Percentiles rank a stretch among this genome's conserved stretches.
These are phyloP conservation scores for Aspidapion aeneum DNA, from an alignment of 2,888 invertebrate species.

Conservation along the genomic window DNA sequence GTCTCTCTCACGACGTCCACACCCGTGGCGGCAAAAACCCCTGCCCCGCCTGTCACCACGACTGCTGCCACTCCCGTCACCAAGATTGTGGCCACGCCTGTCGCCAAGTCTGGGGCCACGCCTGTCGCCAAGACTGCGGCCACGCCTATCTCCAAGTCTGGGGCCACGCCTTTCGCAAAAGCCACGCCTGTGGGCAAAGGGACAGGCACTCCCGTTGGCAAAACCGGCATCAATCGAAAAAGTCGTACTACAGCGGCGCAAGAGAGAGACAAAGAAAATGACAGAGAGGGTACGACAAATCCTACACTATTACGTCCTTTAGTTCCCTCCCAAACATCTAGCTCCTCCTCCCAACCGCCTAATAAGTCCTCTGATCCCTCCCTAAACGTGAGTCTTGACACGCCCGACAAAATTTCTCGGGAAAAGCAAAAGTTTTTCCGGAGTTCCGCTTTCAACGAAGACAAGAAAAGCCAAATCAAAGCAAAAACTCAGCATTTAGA, in stretches of 20 bases:
- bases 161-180: conserved; percentile 27
- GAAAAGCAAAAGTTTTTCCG: conserved; percentile 87
- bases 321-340: conserved; percentile 31
- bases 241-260: conserved; percentile 42
- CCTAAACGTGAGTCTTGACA: conserved; percentile 50
- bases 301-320: too few relatives aligned
- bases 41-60: conserved; percentile 16
- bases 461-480: conserved; percentile 51
- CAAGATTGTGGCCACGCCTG: conserved; percentile 12
- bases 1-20: too few relatives aligned
- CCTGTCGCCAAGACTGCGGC: too few relatives aligned
- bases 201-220: conserved; percentile 27
- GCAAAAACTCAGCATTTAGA: conserved; percentile 4
- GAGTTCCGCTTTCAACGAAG: conserved; percentile 73
- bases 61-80: conserved; percentile 15
- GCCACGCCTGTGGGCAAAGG: too few relatives aligned
- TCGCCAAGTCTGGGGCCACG: conserved; percentile 22
- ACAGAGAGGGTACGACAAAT: conserved; percentile 48
- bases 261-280: conserved; percentile 42
- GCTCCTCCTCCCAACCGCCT: conserved; percentile 26
- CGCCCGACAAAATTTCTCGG: conserved; percentile 76
- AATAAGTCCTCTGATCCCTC: conserved; percentile 25
- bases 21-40: not conserved
- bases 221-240: conserved; percentile 38
- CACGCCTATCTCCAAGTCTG: too few relatives aligned